phyloP scores from a whole-genome alignment of 2,797 vertebrate species.

The Tangara arthus region DNA sequence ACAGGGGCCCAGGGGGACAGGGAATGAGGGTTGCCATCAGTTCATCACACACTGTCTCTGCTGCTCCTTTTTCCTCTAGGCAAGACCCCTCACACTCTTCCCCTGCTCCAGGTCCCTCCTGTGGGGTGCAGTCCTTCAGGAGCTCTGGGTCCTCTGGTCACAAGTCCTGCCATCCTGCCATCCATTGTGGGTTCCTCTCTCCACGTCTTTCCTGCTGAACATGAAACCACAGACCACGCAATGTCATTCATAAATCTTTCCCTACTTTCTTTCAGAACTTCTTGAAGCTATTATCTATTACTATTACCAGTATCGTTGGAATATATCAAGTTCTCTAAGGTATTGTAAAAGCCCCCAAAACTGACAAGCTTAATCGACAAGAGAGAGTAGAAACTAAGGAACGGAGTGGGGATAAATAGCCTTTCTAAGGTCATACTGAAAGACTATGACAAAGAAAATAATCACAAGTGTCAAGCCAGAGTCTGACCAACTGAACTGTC shows the following conservation, averaged over 20 bases:
- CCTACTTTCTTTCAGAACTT: not conserved
- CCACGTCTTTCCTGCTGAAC: not conserved
- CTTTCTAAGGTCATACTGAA: not conserved
- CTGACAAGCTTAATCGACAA: not conserved
- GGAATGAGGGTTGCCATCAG: not conserved
- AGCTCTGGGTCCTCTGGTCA: not conserved
- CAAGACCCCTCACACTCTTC: not conserved
- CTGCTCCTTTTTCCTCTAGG: not conserved
- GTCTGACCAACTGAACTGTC: not conserved
- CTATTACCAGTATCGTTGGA: not conserved
- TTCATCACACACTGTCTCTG: not conserved
- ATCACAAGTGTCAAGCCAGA: not conserved
- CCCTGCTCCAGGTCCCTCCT: not conserved
- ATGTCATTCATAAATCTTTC: not conserved
- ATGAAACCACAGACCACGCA: not conserved
- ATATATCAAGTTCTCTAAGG: not conserved
- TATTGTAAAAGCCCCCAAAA: not conserved
- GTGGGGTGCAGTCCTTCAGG: not conserved
- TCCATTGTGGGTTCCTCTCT: not conserved
- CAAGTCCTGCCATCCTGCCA: not conserved
- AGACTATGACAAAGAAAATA: not conserved
- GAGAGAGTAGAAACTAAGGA: not conserved
- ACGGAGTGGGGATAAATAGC: not conserved
- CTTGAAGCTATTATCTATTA: not conserved
- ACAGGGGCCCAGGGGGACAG: not conserved